Base-by-base conservation (phyloP, 2,888 invertebrate genomes). In the Ptilodon capucinus region DNA sequence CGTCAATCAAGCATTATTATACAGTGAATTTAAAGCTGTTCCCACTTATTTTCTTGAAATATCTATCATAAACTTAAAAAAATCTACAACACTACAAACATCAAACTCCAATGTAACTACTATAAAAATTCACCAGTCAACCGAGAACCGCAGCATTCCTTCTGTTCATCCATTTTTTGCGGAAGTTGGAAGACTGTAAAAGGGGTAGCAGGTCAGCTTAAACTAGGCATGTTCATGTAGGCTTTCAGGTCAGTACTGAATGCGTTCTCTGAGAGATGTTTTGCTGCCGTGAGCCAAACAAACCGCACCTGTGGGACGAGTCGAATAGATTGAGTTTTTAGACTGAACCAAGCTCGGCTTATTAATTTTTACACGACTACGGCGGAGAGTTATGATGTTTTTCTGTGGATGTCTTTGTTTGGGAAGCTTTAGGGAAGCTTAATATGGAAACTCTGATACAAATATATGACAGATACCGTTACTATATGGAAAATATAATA, bases 191-290 rank as follows among this genome's bases (percentile, higher is more conserved):
- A 54, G 44, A 39, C 45, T 34, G 25, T 45, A 54, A 42, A 51
- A 35, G 56, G 57, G 39, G 39, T 19, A 44, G 48, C 13, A 45
- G 77, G 19, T 70, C 74, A 57, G 43, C 3, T 28, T 54, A 51
- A 1, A 4, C 57, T 76, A n/a, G 79, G 81, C 48, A 25, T 32
- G 21, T 44, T 45, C 64, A 70, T 72, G 58, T 76, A 76, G 77
- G 77, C 69, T 78, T 79, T 72, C 61, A 71, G 82, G 82, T 81
- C 81, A 79, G 71, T 64, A 64, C 66, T 64, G 66, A 62, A 73
- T 68, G 66, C 66, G 70, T 67, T 68, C 60, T 62, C 63, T 68
- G 73, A 64, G 75, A 73, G 71, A 63, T 70, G 75, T 76, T 75
- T 79, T 74, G 64, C 59, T 54, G 60, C 54, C 51, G 52, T 66